A percentile compares a stretch with the other conserved stretches of the same genome.
Evolutionary conservation across 2,113 vertebrate genomes (phyloP).

Genomic region (Gymnorhina tibicen): DNA sequence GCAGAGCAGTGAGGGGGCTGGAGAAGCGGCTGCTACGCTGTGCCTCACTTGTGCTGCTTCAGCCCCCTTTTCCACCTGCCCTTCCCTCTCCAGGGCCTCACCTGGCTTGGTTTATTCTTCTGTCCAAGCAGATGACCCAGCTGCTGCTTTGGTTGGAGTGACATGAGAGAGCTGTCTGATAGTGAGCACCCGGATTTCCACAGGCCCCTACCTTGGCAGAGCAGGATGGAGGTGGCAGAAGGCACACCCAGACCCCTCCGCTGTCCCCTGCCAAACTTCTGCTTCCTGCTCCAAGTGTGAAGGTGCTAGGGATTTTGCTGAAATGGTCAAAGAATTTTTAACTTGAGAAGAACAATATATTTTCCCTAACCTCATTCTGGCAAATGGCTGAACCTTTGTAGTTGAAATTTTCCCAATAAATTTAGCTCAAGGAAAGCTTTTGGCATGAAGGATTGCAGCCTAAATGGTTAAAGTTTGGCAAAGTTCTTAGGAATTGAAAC

Average conservation of each 20-base stretch:
- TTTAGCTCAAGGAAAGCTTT: constrained; percentile 30
- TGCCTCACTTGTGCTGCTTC: not conserved
- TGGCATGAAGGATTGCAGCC: constrained; percentile 24
- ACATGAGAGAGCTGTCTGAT: not conserved
- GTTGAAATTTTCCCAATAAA: constrained; percentile 61
- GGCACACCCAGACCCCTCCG: not conserved
- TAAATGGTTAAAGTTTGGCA: constrained; percentile 63
- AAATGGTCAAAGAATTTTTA: constrained; percentile 39
- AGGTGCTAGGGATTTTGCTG: constrained; percentile 50
- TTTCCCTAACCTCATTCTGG: constrained; percentile 63
- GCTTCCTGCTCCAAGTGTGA: not conserved
- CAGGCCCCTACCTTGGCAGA: not conserved
- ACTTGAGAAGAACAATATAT: constrained; percentile 57
- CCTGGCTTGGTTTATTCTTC: not conserved
- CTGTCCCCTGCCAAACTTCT: not conserved
- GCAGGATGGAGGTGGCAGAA: not conserved
- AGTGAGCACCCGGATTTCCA: not conserved
- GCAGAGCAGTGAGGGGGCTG: not conserved
- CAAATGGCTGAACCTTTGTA: constrained; percentile 47
- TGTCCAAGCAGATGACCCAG: not conserved
- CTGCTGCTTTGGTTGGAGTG: not conserved
- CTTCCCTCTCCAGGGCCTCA: not conserved
- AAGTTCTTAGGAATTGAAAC: constrained; percentile 1
- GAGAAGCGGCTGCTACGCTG: rapidly evolving
- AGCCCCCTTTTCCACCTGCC: not conserved